These are phyloP conservation scores for Tiaroga cobitis DNA, from an alignment of 2,797 vertebrate genomes.

Conservation along the genomic window DNA sequence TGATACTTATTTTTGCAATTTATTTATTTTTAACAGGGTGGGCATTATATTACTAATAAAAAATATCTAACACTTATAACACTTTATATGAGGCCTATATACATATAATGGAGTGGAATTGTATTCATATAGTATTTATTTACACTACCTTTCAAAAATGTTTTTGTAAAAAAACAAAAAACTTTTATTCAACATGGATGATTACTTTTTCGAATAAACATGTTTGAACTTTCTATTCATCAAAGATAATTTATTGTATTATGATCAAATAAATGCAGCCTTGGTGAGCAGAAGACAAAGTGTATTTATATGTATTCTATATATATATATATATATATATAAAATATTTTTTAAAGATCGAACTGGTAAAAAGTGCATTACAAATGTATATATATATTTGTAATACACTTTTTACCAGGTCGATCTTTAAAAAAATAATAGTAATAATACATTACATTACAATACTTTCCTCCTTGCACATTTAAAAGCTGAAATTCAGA, in stretches of 20 bases:
- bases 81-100: background rate
- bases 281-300: background rate
- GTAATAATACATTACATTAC: background rate
- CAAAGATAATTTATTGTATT: background rate
- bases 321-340: background rate
- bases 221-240: background rate
- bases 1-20: conserved; percentile 6
- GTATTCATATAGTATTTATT: background rate
- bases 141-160: background rate
- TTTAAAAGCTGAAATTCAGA: background rate
- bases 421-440: background rate
- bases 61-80: background rate
- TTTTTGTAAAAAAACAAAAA: background rate
- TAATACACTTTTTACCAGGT: background rate
- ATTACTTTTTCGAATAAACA: background rate
- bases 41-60: background rate
- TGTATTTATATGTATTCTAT: background rate
- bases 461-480: too few species aligned
- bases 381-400: background rate
- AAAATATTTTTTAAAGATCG: too few species aligned
- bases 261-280: background rate
- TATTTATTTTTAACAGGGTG: background rate
- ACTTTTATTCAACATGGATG: background rate
- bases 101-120: background rate
- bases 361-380: too few species aligned